These are phyloP conservation scores for Spatulosminthurus flaviceps DNA, from an alignment of 2,888 invertebrate species.

Conservation along the genomic window DNA sequence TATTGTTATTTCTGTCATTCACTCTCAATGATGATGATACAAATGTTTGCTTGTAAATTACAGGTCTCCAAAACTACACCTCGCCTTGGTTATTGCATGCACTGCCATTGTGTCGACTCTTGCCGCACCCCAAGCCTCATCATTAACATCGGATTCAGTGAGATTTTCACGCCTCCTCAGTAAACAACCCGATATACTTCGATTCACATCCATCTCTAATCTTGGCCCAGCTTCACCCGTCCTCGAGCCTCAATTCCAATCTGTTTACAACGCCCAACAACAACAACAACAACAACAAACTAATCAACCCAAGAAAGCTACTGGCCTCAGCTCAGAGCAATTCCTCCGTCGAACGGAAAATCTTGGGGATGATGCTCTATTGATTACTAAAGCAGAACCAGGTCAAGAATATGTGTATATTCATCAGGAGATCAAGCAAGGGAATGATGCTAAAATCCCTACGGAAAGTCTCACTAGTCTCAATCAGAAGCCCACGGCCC, in stretches of 20 bases:
- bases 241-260: slow-evolving; percentile 50
- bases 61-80: slow-evolving; percentile 32
- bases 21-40: background rate
- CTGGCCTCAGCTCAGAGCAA: slow-evolving; percentile 21
- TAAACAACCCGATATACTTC: slow-evolving; percentile 58
- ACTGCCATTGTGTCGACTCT: slow-evolving; percentile 28
- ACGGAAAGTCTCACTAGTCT: slow-evolving; percentile 56
- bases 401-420: slow-evolving; percentile 62
- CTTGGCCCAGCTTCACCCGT: slow-evolving; percentile 55
- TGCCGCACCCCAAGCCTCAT: slow-evolving; percentile 34
- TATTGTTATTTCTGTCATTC: background rate
- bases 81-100: slow-evolving; percentile 25
- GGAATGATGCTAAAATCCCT: background rate
- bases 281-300: slow-evolving; percentile 44
- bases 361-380: slow-evolving; percentile 32
- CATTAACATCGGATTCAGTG: slow-evolving; percentile 46
- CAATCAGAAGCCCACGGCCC: slow-evolving; percentile 56
- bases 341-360: slow-evolving; percentile 25
- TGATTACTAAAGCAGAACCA: slow-evolving; percentile 55
- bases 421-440: slow-evolving; percentile 37
- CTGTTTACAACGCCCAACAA: slow-evolving; percentile 40
- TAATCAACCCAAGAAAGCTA: no score
- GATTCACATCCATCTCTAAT: slow-evolving; percentile 63
- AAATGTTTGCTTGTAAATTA: slow-evolving; percentile 21
- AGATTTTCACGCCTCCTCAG: slow-evolving; percentile 62